Evolutionary conservation across 2,797 vertebrate genomes (phyloP).

Genomic region (Argentina silus): DNA sequence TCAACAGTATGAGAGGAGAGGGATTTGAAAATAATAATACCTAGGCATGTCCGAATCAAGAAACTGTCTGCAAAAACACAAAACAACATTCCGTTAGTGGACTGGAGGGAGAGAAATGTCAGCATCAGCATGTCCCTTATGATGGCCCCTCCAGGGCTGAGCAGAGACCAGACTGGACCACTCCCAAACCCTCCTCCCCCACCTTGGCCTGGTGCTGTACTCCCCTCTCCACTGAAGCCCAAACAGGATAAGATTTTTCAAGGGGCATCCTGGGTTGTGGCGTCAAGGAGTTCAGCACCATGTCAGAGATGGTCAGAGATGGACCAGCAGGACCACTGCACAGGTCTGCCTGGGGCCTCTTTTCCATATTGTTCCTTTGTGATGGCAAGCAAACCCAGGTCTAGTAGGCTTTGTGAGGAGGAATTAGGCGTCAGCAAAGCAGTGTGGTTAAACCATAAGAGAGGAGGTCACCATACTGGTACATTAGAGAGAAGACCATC

Average conservation of each 20-base stretch:
- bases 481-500: background rate
- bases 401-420: constrained; percentile 31
- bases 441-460: constrained; percentile 54
- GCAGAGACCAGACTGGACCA: constrained; percentile 41
- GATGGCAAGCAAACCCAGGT: constrained; percentile 30
- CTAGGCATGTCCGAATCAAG: constrained; percentile 99
- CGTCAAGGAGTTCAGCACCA: constrained; percentile 18
- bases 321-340: constrained; percentile 36
- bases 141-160: constrained; percentile 42
- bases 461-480: constrained; percentile 27
- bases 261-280: constrained; percentile 5
- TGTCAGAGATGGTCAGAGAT: constrained; percentile 21
- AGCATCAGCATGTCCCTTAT: constrained; percentile 59
- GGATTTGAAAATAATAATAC: constrained; percentile 85
- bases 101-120: constrained; percentile 70
- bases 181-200: constrained; percentile 17
- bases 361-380: constrained; percentile 35
- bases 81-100: constrained; percentile 93
- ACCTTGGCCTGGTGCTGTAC: constrained; percentile 35
- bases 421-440: constrained; percentile 33
- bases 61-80: constrained; percentile 99
- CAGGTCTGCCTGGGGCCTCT: constrained; percentile 33
- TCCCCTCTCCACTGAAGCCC: constrained; percentile 13
- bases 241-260: constrained; percentile 6
- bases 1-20: constrained; percentile 60